These are phyloP conservation scores for Clistopyga incitator DNA, from an alignment of 2,888 invertebrate species.

Conservation along the genomic window DNA sequence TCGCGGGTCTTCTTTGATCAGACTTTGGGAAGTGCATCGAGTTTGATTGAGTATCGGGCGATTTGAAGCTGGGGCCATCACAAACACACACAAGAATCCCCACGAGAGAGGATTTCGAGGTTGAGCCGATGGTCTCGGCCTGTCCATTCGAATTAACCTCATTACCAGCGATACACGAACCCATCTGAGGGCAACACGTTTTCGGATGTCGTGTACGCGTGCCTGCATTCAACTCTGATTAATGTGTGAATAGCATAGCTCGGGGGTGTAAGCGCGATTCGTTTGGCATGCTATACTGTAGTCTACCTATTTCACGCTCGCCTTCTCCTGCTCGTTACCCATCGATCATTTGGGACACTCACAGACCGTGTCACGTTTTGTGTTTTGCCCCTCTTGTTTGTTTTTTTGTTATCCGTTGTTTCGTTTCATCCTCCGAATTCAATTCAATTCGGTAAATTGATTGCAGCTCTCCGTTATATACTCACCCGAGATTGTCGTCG, in stretches of 20 bases:
- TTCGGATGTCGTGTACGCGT: slow-evolving; percentile 29
- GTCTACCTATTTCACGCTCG: slow-evolving; percentile 48
- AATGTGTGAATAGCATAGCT: slow-evolving; percentile 22
- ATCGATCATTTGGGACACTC: slow-evolving; percentile 51
- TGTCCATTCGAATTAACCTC: slow-evolving; percentile 68
- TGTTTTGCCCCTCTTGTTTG: neutral
- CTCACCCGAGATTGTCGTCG: slow-evolving; percentile 88
- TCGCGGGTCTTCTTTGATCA: neutral
- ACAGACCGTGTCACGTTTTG: slow-evolving; percentile 16
- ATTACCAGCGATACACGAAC: slow-evolving; percentile 65
- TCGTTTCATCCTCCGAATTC: neutral
- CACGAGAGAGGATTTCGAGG: slow-evolving; percentile 3
- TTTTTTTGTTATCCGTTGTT: slow-evolving; percentile 7
- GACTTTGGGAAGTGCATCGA: neutral
- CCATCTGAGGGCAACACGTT: slow-evolving; percentile 22
- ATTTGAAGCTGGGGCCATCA: slow-evolving; percentile 19
- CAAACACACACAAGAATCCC: neutral
- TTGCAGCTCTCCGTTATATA: slow-evolving; percentile 28
- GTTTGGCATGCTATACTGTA: slow-evolving; percentile 17
- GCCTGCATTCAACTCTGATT: slow-evolving; percentile 19
- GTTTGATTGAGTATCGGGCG: neutral
- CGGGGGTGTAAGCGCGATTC: slow-evolving; percentile 18
- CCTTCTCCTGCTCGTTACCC: slow-evolving; percentile 35
- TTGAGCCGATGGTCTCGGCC: slow-evolving; percentile 26
- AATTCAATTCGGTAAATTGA: slow-evolving; percentile 32